phyloP scores from a whole-genome alignment of 2,797 vertebrate genomes.

The Lophius americanus region DNA sequence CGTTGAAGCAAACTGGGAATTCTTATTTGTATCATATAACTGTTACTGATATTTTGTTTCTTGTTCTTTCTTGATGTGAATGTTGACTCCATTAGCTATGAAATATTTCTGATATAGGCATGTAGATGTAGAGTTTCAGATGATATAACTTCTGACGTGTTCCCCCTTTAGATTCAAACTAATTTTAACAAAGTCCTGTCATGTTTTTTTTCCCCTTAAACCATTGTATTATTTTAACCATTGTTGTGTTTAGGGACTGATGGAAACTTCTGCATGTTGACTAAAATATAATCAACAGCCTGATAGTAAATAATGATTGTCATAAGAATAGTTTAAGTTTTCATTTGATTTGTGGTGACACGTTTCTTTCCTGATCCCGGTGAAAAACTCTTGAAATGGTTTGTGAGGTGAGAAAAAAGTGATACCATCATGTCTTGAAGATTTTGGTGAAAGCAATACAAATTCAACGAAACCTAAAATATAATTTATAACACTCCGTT shows the following conservation, averaged over 20 bases:
- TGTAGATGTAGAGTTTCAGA: slow-evolving; percentile 48
- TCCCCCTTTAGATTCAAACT: slow-evolving; percentile 56
- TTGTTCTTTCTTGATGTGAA: slow-evolving; percentile 47
- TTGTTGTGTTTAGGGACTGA: slow-evolving; percentile 38
- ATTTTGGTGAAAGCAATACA: slow-evolving; percentile 23
- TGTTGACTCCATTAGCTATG: slow-evolving; percentile 47
- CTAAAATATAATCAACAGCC: slow-evolving; percentile 49
- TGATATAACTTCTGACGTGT: slow-evolving; percentile 56
- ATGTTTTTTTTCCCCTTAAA: slow-evolving; percentile 31
- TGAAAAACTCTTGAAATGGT: slow-evolving; percentile 45
- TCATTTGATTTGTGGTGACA: slow-evolving; percentile 31
- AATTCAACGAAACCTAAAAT: slow-evolving; percentile 22
- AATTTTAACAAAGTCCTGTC: slow-evolving; percentile 39
- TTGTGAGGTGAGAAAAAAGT: slow-evolving; percentile 19
- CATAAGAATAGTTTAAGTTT: slow-evolving; percentile 40
- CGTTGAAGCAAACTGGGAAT: slow-evolving; percentile 27
- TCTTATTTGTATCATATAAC: slow-evolving; percentile 34
- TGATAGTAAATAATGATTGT: slow-evolving; percentile 45
- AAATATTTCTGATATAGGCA: slow-evolving; percentile 53
- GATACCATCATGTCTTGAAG: slow-evolving; percentile 10
- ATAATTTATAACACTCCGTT: slow-evolving; percentile 33
- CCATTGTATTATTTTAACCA: slow-evolving; percentile 44
- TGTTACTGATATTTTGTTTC: slow-evolving; percentile 33
- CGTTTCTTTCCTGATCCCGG: slow-evolving; percentile 39
- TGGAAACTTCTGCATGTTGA: slow-evolving; percentile 60